These are phyloP conservation scores for Donacobius atricapilla DNA, from an alignment of 2,113 vertebrate species.

Conservation along the genomic window DNA sequence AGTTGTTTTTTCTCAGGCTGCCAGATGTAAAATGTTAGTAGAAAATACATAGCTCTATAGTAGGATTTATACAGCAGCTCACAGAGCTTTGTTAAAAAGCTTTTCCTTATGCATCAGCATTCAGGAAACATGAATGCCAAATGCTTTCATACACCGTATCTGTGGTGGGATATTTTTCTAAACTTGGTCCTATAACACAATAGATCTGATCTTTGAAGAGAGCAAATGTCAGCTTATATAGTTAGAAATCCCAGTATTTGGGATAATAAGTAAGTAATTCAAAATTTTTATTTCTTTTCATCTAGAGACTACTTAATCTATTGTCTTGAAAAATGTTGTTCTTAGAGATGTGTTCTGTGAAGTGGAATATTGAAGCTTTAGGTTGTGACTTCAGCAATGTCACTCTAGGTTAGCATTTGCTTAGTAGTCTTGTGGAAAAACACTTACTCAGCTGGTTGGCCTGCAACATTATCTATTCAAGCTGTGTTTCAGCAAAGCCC, in stretches of 20 bases:
- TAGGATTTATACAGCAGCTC: background rate
- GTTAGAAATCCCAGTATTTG: background rate
- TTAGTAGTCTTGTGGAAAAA: background rate
- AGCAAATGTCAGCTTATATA: background rate
- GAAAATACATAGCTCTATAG: background rate
- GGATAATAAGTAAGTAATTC: background rate
- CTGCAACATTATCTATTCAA: background rate
- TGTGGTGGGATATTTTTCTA: background rate
- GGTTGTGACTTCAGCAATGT: background rate
- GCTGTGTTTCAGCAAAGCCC: background rate
- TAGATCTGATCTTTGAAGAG: background rate
- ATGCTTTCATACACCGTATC: rapidly evolving
- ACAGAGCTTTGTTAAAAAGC: background rate
- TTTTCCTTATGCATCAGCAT: background rate
- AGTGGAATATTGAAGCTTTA: background rate
- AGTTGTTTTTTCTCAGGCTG: background rate
- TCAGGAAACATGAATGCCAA: background rate
- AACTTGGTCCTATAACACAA: background rate
- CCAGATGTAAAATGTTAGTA: background rate
- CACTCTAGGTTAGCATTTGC: background rate
- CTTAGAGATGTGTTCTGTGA: background rate
- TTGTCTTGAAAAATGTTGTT: background rate
- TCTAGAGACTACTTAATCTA: background rate
- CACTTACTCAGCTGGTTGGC: background rate
- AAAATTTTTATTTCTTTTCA: background rate